A percentile compares a stretch with the other conserved stretches of the same genome.
Conservation (phyloP, 2,888 invertebrate genomes). For the Trachelus stipa region DNA sequence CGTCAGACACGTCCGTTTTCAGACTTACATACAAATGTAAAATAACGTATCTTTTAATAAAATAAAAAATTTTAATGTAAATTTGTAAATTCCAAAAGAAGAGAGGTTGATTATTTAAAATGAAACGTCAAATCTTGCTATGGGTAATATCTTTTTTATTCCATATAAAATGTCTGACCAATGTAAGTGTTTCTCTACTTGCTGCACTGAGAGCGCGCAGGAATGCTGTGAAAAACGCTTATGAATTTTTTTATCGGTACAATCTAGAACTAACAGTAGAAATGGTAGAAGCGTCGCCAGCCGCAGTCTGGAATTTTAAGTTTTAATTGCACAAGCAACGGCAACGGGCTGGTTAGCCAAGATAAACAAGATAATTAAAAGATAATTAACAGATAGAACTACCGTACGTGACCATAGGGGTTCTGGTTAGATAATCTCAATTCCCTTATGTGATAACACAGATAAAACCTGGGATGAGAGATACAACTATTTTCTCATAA, state of each 20-base stretch:
- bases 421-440: conserved; percentile 29
- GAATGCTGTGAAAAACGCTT: conserved; percentile 39
- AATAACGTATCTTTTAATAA: neutral
- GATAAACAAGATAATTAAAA: conserved; percentile 64
- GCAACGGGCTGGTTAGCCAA: conserved; percentile 37
- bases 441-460: conserved; percentile 12
- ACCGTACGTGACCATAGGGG: conserved; percentile 44
- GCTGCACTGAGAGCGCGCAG: conserved; percentile 15
- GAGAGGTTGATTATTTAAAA: neutral
- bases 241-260: conserved; percentile 38
- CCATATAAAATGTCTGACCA: neutral
- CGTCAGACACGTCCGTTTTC: neutral
- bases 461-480: conserved; percentile 1
- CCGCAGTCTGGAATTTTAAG: conserved; percentile 17
- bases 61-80: neutral
- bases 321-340: conserved; percentile 13
- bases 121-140: neutral
- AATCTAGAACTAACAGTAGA: conserved; percentile 12
- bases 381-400: conserved; percentile 57
- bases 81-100: neutral
- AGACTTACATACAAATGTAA: neutral
- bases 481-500: neutral
- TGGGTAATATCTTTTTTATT: neutral
- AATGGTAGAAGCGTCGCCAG: conserved; percentile 21
- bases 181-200: neutral